A percentile compares a stretch with the other conserved stretches of the same genome.
phyloP scores from a whole-genome alignment of 1,140 invertebrate species.

The Ceratina japonica region DNA sequence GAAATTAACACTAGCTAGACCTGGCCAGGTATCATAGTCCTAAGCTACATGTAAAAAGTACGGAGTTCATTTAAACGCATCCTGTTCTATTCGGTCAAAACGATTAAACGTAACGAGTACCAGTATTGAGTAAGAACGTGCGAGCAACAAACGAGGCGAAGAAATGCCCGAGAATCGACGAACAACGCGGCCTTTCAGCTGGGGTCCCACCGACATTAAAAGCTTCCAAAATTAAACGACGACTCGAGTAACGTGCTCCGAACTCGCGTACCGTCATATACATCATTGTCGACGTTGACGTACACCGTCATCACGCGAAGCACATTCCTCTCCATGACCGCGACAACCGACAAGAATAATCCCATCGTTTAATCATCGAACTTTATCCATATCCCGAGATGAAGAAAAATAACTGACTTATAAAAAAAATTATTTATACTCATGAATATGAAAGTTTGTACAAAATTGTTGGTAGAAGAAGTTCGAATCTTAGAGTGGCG shows the following conservation, averaged over 20 bases:
- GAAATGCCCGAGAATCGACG: slow-evolving; percentile 54
- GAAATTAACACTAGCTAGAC: too few species aligned
- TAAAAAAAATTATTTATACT: too few species aligned
- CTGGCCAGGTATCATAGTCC: too few species aligned
- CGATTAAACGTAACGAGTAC: slow-evolving; percentile 60
- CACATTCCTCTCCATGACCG: not conserved
- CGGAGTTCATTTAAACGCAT: slow-evolving; percentile 16
- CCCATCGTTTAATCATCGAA: slow-evolving; percentile 22
- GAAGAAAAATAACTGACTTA: not conserved
- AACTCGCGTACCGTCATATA: slow-evolving; percentile 26
- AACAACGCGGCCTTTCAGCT: slow-evolving; percentile 69
- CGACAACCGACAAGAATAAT: slow-evolving; percentile 28
- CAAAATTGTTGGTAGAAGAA: not conserved
- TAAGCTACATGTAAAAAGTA: not conserved
- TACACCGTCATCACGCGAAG: slow-evolving; percentile 25
- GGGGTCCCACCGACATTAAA: slow-evolving; percentile 68
- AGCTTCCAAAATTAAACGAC: slow-evolving; percentile 67
- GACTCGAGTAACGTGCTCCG: slow-evolving; percentile 44
- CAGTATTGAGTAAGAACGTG: slow-evolving; percentile 56
- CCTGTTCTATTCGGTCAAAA: slow-evolving; percentile 42
- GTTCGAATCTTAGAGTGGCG: slow-evolving; percentile 44
- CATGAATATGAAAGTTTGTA: not conserved
- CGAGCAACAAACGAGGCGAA: slow-evolving; percentile 45
- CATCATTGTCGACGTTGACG: slow-evolving; percentile 35
- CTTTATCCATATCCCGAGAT: not conserved